These are phyloP conservation scores for Calliopsis andreniformis DNA, from an alignment of 1,140 invertebrate species.

Conservation along the genomic window DNA sequence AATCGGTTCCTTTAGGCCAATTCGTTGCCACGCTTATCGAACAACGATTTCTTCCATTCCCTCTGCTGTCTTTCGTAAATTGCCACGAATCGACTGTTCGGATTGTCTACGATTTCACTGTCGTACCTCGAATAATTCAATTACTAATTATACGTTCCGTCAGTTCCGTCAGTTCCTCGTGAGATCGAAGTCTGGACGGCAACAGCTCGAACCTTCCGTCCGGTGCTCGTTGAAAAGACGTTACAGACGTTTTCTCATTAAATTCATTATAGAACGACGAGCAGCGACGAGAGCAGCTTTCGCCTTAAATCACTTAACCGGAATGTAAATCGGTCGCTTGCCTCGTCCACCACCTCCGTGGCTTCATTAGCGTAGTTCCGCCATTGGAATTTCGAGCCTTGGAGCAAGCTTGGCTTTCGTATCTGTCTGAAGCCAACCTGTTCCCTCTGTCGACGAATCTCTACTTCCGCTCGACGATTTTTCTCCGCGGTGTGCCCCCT, in stretches of 20 bases:
- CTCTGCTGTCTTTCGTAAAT: background rate
- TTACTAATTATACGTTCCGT: constrained; percentile 44
- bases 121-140: constrained; percentile 36
- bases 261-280: constrained; percentile 58
- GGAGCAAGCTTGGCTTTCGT: too few relatives aligned
- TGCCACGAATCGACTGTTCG: background rate
- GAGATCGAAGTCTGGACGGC: constrained; percentile 20
- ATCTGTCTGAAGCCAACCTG: background rate
- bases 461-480: constrained; percentile 41
- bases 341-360: constrained; percentile 20
- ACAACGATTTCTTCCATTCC: too few relatives aligned
- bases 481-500: background rate
- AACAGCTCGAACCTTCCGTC: background rate
- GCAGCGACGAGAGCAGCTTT: constrained; percentile 42
- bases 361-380: constrained; percentile 34
- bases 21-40: too few relatives aligned
- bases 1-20: too few relatives aligned
- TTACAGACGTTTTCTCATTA: constrained; percentile 56
- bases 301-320: constrained; percentile 43
- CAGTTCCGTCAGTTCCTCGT: background rate
- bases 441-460: background rate
- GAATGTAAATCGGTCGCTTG: constrained; percentile 52
- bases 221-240: constrained; percentile 29
- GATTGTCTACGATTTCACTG: constrained; percentile 23
- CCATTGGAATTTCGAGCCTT: constrained; percentile 21